A percentile compares a stretch with the other conserved stretches of the same genome.
Conservation (phyloP, 2,113 vertebrate genomes). For the Bombycilla garrulus region DNA sequence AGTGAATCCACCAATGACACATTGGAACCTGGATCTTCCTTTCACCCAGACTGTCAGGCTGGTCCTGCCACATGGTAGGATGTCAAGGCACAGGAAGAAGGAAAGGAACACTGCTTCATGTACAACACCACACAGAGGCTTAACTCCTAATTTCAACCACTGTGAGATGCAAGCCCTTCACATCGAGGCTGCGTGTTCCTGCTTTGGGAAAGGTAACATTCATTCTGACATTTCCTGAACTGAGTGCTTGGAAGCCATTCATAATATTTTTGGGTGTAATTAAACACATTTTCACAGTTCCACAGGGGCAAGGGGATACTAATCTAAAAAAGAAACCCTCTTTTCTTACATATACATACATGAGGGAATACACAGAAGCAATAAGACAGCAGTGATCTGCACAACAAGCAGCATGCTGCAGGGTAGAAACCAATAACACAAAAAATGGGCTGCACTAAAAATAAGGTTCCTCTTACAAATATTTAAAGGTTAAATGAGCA, state of each 20-base stretch:
- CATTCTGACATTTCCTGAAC: not conserved
- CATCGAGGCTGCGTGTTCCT: not conserved
- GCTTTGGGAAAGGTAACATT: not conserved
- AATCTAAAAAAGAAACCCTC: not conserved
- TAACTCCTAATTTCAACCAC: not conserved
- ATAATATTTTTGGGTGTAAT: not conserved
- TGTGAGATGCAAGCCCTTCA: not conserved
- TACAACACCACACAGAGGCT: not conserved
- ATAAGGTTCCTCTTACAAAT: not conserved
- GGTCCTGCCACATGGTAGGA: not conserved
- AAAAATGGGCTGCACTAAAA: not conserved
- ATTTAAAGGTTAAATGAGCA: not conserved
- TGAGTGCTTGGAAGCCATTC: not conserved
- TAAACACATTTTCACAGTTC: not conserved
- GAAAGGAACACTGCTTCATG: not conserved
- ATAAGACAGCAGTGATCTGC: not conserved
- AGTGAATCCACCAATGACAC: not conserved
- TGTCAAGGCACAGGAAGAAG: not conserved
- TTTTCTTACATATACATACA: not conserved
- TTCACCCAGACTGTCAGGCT: accelerated
- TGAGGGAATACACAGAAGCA: not conserved
- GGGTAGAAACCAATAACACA: not conserved
- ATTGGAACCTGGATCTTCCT: not conserved
- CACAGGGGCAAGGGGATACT: not conserved
- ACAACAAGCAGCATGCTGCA: not conserved